Percentiles rank a stretch among this genome's conserved stretches.
Evolutionary conservation across 2,113 vertebrate species (phyloP).

Genomic region (Grammatotria lemairii): DNA sequence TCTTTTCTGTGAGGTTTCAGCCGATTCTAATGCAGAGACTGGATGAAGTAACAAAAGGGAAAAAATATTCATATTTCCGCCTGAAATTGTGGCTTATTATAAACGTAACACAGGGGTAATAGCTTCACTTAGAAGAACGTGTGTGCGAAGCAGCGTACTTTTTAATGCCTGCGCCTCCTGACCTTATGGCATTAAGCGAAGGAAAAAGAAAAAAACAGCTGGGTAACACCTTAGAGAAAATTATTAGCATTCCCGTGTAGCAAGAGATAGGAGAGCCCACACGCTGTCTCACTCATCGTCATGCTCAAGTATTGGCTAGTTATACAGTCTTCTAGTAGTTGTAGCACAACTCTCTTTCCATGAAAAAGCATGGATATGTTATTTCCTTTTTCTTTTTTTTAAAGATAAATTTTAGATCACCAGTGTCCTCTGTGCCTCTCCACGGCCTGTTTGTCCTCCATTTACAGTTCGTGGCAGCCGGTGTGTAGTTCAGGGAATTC

Average conservation of each 20-base stretch:
- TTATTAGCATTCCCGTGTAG: constrained; percentile 53
- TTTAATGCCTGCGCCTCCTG: constrained; percentile 49
- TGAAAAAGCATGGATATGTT: not conserved
- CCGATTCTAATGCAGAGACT: constrained; percentile 3
- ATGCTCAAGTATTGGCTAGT: not conserved
- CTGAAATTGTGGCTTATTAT: not conserved
- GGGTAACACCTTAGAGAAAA: constrained; percentile 60
- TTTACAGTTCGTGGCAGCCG: not conserved
- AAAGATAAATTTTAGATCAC: constrained; percentile 1
- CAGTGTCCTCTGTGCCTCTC: not conserved
- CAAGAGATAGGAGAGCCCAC: constrained; percentile 51
- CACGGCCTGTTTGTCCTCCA: not conserved
- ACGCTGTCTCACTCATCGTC: not conserved
- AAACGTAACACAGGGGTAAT: constrained; percentile 11
- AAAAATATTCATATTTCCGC: not conserved
- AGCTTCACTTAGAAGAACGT: not conserved
- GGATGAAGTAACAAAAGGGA: not conserved
- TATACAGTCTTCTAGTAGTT: not conserved
- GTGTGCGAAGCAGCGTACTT: constrained; percentile 9
- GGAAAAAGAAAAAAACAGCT: constrained; percentile 33
- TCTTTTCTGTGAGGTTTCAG: constrained; percentile 11
- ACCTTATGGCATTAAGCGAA: constrained; percentile 35
- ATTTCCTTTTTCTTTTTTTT: not conserved
- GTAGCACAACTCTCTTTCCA: not conserved
- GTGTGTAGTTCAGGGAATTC: constrained; percentile 20